Evolutionary conservation across 53 echinoderm and acorn worm species (phyloP).

Genomic region (Holothuria scabra): DNA sequence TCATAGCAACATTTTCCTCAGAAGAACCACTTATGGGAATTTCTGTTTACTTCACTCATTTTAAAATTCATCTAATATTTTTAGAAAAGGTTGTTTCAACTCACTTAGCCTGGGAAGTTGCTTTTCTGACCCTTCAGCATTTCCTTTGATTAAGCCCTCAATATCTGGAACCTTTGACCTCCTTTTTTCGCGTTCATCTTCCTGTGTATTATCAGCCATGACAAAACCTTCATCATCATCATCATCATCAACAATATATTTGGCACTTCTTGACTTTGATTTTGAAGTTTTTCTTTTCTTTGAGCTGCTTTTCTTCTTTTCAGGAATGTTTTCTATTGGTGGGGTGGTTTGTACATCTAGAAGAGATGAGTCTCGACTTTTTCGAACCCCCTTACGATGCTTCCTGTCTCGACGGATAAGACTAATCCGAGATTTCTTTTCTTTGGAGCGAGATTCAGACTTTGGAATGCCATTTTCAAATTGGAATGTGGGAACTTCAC

Average conservation of each 20-base stretch:
- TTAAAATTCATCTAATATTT: too few species aligned
- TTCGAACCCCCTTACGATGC: slow-evolving; percentile 9
- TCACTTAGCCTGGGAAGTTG: slow-evolving; percentile 80
- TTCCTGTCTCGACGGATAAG: slow-evolving; percentile 71
- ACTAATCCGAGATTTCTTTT: slow-evolving; percentile 83
- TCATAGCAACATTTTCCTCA: too few species aligned
- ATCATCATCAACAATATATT: slow-evolving; percentile 43
- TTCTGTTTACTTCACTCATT: too few species aligned
- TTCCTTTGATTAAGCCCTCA: slow-evolving; percentile 59
- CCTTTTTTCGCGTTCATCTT: slow-evolving; percentile 57
- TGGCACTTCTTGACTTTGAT: slow-evolving; percentile 39
- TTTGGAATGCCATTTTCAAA: slow-evolving; percentile 87
- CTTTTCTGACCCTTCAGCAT: slow-evolving; percentile 56
- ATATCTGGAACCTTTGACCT: slow-evolving; percentile 51
- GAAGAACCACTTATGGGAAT: too few species aligned
- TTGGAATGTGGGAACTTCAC: slow-evolving; percentile 71
- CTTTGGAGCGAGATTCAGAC: slow-evolving; percentile 90
- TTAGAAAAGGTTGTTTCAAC: slow-evolving; percentile 1
- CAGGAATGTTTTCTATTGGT: neutral
- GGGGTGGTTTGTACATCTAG: neutral
- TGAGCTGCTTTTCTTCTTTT: slow-evolving; percentile 52
- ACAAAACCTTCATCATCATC: neutral
- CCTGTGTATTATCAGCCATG: slow-evolving; percentile 34
- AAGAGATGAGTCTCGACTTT: neutral
- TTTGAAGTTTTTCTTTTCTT: slow-evolving; percentile 64